These are phyloP conservation scores for Hipparchia semele DNA, from an alignment of 2,888 invertebrate species.

Conservation along the genomic window DNA sequence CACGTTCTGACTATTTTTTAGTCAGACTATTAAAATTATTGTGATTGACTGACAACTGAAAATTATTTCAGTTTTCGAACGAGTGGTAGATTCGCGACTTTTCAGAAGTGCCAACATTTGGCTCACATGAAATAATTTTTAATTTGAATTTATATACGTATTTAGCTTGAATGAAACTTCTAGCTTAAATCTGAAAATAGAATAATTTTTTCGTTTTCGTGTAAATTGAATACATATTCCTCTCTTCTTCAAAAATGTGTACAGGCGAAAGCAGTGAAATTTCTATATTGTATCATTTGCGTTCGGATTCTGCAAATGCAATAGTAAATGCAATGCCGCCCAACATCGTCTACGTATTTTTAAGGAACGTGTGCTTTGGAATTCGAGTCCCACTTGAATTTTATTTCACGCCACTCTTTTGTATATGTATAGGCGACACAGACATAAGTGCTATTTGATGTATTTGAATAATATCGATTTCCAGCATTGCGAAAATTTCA, in stretches of 20 bases:
- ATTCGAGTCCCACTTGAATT: slow-evolving; percentile 15
- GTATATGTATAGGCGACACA: not conserved
- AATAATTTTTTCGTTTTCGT: no score
- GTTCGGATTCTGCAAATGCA: slow-evolving; percentile 5
- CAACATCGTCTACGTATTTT: not conserved
- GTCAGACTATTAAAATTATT: no score
- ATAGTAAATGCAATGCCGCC: slow-evolving; percentile 15
- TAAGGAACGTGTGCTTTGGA: slow-evolving; percentile 14
- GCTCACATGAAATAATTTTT: no score
- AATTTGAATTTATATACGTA: no score
- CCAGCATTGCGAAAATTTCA: not conserved
- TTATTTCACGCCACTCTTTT: slow-evolving; percentile 17
- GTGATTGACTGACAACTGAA: no score
- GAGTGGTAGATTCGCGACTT: no score
- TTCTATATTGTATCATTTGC: slow-evolving; percentile 10
- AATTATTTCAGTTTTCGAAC: no score
- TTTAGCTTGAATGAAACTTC: no score
- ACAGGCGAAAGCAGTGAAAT: not conserved
- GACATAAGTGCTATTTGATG: slow-evolving; percentile 12
- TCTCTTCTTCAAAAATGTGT: not conserved
- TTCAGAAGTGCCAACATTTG: no score
- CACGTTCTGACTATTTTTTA: no score
- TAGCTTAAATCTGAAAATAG: no score
- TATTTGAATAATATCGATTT: slow-evolving; percentile 18
- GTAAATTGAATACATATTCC: no score